These are phyloP conservation scores for Timema podura DNA, from an alignment of 2,888 invertebrate species.

Conservation along the genomic window DNA sequence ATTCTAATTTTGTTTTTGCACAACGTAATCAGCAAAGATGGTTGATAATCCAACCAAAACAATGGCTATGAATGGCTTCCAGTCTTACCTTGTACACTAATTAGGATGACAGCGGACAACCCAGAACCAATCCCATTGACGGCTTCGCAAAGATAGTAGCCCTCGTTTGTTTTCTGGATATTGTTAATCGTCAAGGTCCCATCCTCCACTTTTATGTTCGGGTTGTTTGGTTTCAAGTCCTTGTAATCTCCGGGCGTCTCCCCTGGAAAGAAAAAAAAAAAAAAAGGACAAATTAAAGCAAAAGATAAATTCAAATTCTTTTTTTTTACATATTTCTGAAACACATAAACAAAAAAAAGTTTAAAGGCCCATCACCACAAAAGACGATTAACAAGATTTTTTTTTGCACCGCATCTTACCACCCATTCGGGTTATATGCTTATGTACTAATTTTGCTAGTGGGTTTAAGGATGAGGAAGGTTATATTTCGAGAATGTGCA, in stretches of 20 bases:
- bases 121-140: conserved; percentile 95
- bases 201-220: conserved; percentile 89
- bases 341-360: too few species aligned
- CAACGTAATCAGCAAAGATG: too few species aligned
- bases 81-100: conserved; percentile 84
- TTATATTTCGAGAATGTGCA: too few species aligned
- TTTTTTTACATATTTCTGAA: neutral
- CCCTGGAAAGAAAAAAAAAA: conserved; percentile 50
- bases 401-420: too few species aligned
- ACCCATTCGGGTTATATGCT: too few species aligned
- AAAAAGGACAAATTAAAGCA: conserved; percentile 20
- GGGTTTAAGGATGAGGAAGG: too few species aligned
- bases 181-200: conserved; percentile 87
- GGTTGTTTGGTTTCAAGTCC: conserved; percentile 85
- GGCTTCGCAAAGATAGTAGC: conserved; percentile 93
- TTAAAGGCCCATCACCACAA: too few species aligned
- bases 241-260: conserved; percentile 90
- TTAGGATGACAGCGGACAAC: conserved; percentile 87
- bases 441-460: too few species aligned
- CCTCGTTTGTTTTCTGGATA: conserved; percentile 90
- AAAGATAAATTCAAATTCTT: conserved; percentile 16
- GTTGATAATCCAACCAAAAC: too few species aligned
- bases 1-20: too few species aligned
- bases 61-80: neutral
- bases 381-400: too few species aligned